Evolutionary conservation across 2,888 invertebrate species (phyloP), one percentile per base, ranked within the genome.

Genomic region (Pemphredon lugubris): DNA sequence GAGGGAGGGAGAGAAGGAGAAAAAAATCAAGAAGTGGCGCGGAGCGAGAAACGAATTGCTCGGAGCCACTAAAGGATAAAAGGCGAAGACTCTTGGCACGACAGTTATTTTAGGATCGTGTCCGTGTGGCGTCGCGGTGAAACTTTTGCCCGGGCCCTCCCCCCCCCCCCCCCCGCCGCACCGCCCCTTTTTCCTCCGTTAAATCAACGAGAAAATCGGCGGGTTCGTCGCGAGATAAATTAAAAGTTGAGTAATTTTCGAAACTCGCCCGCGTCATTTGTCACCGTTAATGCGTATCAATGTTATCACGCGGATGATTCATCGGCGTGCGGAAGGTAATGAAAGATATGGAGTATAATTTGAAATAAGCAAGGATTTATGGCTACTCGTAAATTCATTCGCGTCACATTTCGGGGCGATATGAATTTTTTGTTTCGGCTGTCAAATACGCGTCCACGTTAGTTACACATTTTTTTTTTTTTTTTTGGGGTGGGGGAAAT

Each of bases 281-380:
- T 75, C 66, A 54, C 26, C 11, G 37, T 16, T 58, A 44, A 39
- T 32, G 21, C 58, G 34, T 69, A 59, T 69, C 78, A 61, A 55
- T 68, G 75, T 65, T 69, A 57, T 39, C 59, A 37, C 50, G 18
- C 16, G 54, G 11, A 32, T 70, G 59, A 77, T 77, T 66, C 48
- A 70, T 77, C 61, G 44, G 18, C 42, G 16, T 51, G 40, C 48
- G 60, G 50, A 42, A 54, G 63, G 58, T 74, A 70, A 77, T 53
- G 75, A 77, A 78, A 75, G 76, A 59, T 64, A 57, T 34, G 51
- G 57, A 18, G 63, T 78, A 70, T 78, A 78, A 78, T 77, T 77
- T 70, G 66, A 42, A 60, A 66, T 63, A 60, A 78, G 70, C 75
- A 58, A 60, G 55, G 75, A 77, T 77, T 77, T 75, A 77, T 57